Conservation (phyloP, 2,113 vertebrate species). For the Smithornis capensis region DNA sequence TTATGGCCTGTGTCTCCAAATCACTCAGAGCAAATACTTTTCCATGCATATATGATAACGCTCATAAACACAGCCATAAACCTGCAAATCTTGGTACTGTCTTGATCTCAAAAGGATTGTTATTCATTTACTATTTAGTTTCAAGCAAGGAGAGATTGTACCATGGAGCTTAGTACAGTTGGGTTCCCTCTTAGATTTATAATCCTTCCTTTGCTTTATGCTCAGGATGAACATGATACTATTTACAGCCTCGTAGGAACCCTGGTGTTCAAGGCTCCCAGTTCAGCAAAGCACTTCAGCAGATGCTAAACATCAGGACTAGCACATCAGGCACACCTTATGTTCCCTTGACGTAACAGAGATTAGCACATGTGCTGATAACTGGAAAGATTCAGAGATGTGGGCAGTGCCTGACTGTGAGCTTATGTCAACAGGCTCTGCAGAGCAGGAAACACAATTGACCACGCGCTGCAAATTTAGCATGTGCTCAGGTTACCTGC, state of each 20-base stretch:
- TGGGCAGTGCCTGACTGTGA: not conserved
- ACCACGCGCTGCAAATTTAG: not conserved
- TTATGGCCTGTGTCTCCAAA: not conserved
- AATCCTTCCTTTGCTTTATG: not conserved
- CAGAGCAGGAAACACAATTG: not conserved
- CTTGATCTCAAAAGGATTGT: not conserved
- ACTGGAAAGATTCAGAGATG: not conserved
- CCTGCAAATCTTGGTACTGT: not conserved
- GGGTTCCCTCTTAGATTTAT: not conserved
- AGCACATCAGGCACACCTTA: not conserved
- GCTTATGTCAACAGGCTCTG: not conserved
- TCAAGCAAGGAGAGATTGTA: not conserved
- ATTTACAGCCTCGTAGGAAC: not conserved
- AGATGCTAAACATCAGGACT: conserved; percentile 6
- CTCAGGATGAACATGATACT: not conserved
- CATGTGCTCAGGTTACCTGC: not conserved
- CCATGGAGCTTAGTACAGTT: not conserved
- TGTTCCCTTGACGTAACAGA: not conserved
- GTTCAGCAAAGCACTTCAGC: conserved; percentile 12
- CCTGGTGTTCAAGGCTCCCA: not conserved
- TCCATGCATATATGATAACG: not conserved
- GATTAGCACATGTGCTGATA: not conserved
- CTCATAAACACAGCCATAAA: not conserved
- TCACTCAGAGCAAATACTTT: not conserved
- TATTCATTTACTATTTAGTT: not conserved